phyloP scores from a whole-genome alignment of 2,888 invertebrate genomes.

The Pristionchus maxplancki region DNA sequence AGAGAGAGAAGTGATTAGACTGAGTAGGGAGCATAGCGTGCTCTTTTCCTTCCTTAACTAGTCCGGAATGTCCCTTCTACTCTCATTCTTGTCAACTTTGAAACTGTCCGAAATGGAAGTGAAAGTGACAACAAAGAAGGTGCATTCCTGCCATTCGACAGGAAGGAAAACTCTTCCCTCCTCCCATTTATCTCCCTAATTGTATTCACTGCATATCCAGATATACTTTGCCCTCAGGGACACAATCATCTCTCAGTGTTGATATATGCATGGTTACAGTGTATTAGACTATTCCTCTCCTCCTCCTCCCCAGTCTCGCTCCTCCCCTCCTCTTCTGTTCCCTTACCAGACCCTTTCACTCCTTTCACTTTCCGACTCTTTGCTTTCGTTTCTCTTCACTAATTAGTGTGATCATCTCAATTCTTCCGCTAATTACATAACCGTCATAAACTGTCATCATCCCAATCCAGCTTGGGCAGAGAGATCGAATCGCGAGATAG shows the following conservation, averaged over 20 bases:
- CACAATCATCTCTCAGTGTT: constrained; percentile 37
- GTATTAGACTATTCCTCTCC: neutral
- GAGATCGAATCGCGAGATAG: constrained; percentile 32
- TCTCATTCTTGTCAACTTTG: constrained; percentile 46
- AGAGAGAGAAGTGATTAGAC: constrained; percentile 46
- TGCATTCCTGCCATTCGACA: constrained; percentile 7
- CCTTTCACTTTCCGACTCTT: constrained; percentile 37
- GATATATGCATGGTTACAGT: constrained; percentile 33
- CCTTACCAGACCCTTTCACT: neutral
- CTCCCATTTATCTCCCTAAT: constrained; percentile 33
- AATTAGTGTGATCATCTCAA: constrained; percentile 30
- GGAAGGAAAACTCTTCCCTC: neutral
- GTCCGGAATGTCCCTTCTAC: constrained; percentile 33
- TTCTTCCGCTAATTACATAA: constrained; percentile 25
- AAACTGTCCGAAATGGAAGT: constrained; percentile 34
- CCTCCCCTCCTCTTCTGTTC: neutral
- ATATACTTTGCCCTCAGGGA: constrained; percentile 5
- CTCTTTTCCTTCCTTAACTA: constrained; percentile 19
- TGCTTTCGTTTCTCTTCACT: neutral
- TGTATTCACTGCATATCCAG: constrained; percentile 31
- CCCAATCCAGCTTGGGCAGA: constrained; percentile 20
- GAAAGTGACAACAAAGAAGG: constrained; percentile 40
- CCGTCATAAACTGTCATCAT: constrained; percentile 27
- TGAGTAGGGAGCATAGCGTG: neutral
- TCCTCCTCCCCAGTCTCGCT: neutral